Evolutionary conservation across 2,113 vertebrate genomes (phyloP), one percentile per base, ranked within the genome.

Genomic region (Sturnus vulgaris): DNA sequence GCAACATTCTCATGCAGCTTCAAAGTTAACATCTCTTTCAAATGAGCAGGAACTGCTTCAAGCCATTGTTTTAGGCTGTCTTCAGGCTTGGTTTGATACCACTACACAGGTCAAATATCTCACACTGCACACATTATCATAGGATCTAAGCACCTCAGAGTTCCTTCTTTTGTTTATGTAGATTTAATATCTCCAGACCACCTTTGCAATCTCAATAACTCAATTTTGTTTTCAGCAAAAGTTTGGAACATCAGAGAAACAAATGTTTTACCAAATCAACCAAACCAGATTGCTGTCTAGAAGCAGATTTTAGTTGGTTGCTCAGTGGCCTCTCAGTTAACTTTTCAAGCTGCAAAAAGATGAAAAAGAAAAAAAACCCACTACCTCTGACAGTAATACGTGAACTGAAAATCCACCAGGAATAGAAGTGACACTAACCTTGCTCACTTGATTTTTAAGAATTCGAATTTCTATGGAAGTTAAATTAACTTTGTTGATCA

Each of bases 1-100:
- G 79, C 90, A 94, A 70, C 60, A 7, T 63, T 80, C 23, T 86
- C 47, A 39, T 44, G 73, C 52, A 80, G 52, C 90, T 96, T 96
- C 92, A 92, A 94, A 96, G 88, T 86, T 83, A 93, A 60, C 11
- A 27, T 37, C 39, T 81, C 79, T 81, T 94, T 96, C 92, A 94
- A 81, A 96, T 53, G 37, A 92, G 68, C 80, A 95, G 85, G 84
- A 95, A 93, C 79, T 75, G 79, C 86, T 92, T 90, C 71, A 63
- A 95, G 95, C 82, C 52, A 77, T 81, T 88, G 35, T 86, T 93
- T 95, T 18, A 93, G 78, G 24, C 47, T 83, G 35, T 80, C 68
- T 93, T 90, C 60, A 86, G 68, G 49, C 55, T 90, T 86, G 79
- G 64, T 96, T 95, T 77, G 52, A 86, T 88, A 94, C 33, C 30